Base-by-base conservation (phyloP, 1,140 invertebrate species). In the Melitaea cinxia region DNA sequence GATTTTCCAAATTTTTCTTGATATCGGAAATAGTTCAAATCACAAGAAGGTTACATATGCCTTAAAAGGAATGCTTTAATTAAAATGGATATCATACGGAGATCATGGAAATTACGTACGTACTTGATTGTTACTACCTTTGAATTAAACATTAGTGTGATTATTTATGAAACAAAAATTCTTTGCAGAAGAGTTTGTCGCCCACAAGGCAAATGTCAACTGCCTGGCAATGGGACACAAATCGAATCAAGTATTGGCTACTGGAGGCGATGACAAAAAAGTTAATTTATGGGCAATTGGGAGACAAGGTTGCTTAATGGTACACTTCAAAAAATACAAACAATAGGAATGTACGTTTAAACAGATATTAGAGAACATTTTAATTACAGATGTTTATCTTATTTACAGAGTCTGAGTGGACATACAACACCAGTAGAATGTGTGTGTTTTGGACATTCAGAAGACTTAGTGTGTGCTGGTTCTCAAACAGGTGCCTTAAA, bases 221-320 rank as follows among this genome's bases (percentile, higher is more conserved):
- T 98, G 97, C 81, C 89, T 98, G 71, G 95, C 97, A 19, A 92
- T 99, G 85, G 97, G 98, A 45, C 91, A 92, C 72, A 98, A 98
- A 88, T 98, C 97, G 35, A 91, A 91, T 65, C 91, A 92, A 77
- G 98, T 99, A 50, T 93, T 99, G 84, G 98, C 97, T 47, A 99
- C 98, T 72, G 98, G 98, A 52, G 98, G 98, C 69, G 97, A 98
- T 88, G 98, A 99, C 91, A 97, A 97, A 87, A 99, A 98, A 92
- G 98, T 99, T 45, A 99, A 99, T 85, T 88, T 99, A 68, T 99
- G 98, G 98, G 97, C 97, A 2, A 96, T 99, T 67, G 98, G 98
- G 17, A 97, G 98, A 83, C 95, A 96, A 74, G 97, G 96, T 80
- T 99, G 97, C 92, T 97, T 99, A 81, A 97, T 99, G 97, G 97